Conservation (phyloP, 2,113 vertebrate species). For the Lagenorhynchus albirostris region DNA sequence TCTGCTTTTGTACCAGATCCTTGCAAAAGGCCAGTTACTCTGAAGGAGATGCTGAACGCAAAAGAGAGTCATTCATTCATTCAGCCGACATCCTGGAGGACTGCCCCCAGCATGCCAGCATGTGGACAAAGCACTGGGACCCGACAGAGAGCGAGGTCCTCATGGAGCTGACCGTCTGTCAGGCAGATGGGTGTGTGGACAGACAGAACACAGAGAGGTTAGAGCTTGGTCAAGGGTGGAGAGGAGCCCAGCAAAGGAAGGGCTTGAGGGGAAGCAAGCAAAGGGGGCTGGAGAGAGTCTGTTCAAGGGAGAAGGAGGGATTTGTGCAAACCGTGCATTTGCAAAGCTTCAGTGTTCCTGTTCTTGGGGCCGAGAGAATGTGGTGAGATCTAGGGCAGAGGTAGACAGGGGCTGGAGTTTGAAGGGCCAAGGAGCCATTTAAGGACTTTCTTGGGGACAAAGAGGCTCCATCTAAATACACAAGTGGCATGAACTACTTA, state of each 20-base stretch:
- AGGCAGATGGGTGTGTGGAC: not conserved
- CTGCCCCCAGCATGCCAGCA: not conserved
- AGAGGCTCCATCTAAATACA: not conserved
- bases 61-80: not conserved
- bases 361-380: not conserved
- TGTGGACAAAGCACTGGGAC: not conserved
- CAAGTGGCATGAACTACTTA: not conserved
- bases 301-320: not conserved
- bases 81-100: not conserved
- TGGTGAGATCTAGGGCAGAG: fast-evolving
- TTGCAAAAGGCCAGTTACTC: not conserved
- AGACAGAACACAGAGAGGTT: not conserved
- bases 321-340: not conserved
- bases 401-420: too few species aligned
- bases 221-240: not conserved
- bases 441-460: not conserved
- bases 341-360: not conserved
- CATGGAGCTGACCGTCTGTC: fast-evolving
- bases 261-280: not conserved
- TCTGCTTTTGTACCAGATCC: not conserved
- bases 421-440: not conserved
- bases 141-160: not conserved
- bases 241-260: not conserved
- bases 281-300: not conserved
- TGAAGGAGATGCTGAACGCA: not conserved